Evolutionary conservation across 2,888 invertebrate species (phyloP).

Genomic region (Arenicola marina): DNA sequence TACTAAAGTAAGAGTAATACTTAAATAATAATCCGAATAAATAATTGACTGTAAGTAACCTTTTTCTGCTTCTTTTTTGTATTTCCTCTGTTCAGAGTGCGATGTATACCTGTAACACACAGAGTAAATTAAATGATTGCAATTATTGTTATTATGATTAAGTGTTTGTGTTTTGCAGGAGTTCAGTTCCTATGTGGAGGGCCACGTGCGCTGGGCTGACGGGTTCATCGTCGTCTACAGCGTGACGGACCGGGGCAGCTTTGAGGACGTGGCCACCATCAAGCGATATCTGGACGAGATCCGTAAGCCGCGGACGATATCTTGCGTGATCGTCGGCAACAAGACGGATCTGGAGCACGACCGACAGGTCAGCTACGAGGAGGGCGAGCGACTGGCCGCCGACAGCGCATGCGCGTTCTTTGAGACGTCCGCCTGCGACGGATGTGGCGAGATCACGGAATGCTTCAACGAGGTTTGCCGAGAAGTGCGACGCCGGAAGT

Average conservation of each 20-base stretch:
- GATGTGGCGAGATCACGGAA: constrained; percentile 53
- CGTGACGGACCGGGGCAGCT: constrained; percentile 52
- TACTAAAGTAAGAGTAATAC: no score
- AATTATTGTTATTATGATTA: no score
- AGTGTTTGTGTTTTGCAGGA: no score
- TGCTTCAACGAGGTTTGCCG: constrained; percentile 57
- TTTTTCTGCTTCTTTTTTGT: no score
- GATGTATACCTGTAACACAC: no score
- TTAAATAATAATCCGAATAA: no score
- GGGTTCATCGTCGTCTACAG: constrained; percentile 56
- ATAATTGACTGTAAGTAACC: no score
- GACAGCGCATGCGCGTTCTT: constrained; percentile 56
- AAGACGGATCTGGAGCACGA: constrained; percentile 50
- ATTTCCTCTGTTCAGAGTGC: no score
- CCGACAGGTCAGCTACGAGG: constrained; percentile 41
- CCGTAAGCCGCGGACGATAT: constrained; percentile 44
- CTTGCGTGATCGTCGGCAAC: constrained; percentile 54
- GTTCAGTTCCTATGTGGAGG: no score
- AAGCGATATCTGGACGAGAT: constrained; percentile 52
- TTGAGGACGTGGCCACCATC: constrained; percentile 42
- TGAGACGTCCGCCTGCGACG: constrained; percentile 58
- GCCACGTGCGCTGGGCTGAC: constrained; percentile 54
- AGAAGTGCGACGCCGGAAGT: constrained; percentile 51
- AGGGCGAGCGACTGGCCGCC: constrained; percentile 50
- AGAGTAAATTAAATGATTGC: no score